Conservation (phyloP, 2,888 invertebrate species). For the Drosophila parthenogenetica region DNA sequence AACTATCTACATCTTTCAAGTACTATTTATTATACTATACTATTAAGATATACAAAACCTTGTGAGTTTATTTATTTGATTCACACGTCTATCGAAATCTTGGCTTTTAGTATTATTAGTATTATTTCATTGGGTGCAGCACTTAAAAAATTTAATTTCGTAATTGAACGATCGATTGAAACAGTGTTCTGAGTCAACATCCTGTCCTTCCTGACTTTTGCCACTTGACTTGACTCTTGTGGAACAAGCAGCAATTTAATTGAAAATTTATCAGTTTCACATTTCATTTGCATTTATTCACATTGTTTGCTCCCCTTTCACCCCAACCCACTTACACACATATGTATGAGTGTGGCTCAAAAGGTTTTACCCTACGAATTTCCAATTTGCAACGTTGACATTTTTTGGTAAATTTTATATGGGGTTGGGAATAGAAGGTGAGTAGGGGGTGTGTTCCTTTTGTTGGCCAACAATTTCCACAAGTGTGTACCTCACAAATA, state of each 20-base stretch:
- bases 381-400: slow-evolving; percentile 63
- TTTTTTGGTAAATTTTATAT: slow-evolving; percentile 31
- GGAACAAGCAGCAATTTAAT: slow-evolving; percentile 67
- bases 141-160: slow-evolving; percentile 65
- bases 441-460: neutral
- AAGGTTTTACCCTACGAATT: slow-evolving; percentile 22
- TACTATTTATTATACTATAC: no score
- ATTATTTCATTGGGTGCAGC: slow-evolving; percentile 21
- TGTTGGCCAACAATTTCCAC: slow-evolving; percentile 28
- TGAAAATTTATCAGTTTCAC: slow-evolving; percentile 77
- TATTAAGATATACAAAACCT: neutral
- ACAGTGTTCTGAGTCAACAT: slow-evolving; percentile 13
- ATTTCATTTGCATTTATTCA: slow-evolving; percentile 72
- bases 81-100: slow-evolving; percentile 4
- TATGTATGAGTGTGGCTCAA: neutral
- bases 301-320: neutral
- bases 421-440: neutral
- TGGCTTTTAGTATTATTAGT: slow-evolving; percentile 36
- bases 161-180: slow-evolving; percentile 62
- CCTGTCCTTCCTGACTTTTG: slow-evolving; percentile 18
- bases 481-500: slow-evolving; percentile 31
- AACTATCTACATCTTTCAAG: no score
- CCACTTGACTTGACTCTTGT: slow-evolving; percentile 45
- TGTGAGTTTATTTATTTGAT: neutral
- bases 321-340: neutral